Base-by-base conservation (phyloP, 2,888 invertebrate genomes). In the Slavum lentiscoides region DNA sequence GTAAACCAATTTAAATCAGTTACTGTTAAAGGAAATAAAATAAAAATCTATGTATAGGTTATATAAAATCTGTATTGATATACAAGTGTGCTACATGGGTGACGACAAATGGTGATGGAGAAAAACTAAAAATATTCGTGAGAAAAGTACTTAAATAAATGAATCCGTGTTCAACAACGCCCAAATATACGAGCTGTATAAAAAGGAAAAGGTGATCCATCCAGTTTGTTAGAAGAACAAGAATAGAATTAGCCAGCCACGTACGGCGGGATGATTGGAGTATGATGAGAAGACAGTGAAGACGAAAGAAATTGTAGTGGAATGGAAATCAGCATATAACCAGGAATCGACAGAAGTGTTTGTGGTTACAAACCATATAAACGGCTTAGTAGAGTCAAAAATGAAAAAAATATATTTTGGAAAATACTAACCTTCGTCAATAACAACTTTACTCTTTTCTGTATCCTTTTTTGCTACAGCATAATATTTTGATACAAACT, bases 381-480 rank as follows among this genome's bases (percentile, higher is more conserved):
- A 30, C 30, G 4, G 30, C 30, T 30, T 30, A 30, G 30, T 30
- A 30, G 4, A 30, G 30, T 30, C 30, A 30, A 30, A 30, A 1
- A 30, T 30, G 30, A 30, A 30, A 30, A 30, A 11, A 23, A 49
- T 23, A 15, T 74, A 74, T 67, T 61, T 23, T 19, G 7, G 11
- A 49, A 13, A 49, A 19, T 21, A n/a, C 21, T 58, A 53, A 85
- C 85, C 85, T 84, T 85, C 83, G 30, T 83, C 82, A 64, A 85
- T 83, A 73, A 84, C 84, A 6, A 83, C 75, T 82, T 85, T 84
- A 75, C 84, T 85, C 19, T 83, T 83, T 64, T 84, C 84, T 7
- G 83, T 19, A 82, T 85, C 83, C n/a, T 84, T 84, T 81, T 83
- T 83, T 39, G 84, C 82, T 74, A 83, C 84, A n/a, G 74, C 19